These are phyloP conservation scores for Perca flavescens DNA, from an alignment of 2,113 vertebrate genomes.

Conservation along the genomic window DNA sequence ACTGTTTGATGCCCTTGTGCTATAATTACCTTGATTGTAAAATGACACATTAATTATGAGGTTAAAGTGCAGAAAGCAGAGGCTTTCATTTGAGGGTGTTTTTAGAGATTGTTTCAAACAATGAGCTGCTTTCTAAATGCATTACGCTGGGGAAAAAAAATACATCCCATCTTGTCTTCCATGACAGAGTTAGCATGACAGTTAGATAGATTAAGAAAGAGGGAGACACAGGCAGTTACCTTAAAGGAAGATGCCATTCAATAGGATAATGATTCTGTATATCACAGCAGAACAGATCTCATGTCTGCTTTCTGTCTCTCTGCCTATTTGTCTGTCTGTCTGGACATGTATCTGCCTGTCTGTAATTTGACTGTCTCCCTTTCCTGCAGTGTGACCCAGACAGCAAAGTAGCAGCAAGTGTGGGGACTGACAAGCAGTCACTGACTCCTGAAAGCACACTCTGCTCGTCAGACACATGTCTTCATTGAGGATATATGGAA, in stretches of 20 bases:
- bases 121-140: constrained; percentile 46
- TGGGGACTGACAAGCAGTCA: constrained; percentile 35
- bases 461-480: constrained; percentile 36
- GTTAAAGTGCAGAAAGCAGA: constrained; percentile 58
- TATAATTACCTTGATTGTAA: constrained; percentile 60
- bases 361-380: constrained; percentile 31
- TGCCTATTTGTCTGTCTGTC: constrained; percentile 22
- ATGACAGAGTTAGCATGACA: constrained; percentile 48
- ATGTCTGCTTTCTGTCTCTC: constrained; percentile 7
- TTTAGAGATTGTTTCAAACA: constrained; percentile 53
- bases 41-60: constrained; percentile 66
- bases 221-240: constrained; percentile 53
- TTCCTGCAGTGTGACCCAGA: constrained; percentile 37
- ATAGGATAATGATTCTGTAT: constrained; percentile 58
- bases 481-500: constrained; percentile 25
- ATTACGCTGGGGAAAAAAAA: constrained; percentile 19
- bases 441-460: constrained; percentile 33
- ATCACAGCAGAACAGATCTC: constrained; percentile 30
- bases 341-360: constrained; percentile 7
- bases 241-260: constrained; percentile 63
- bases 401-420: constrained; percentile 56
- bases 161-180: constrained; percentile 32
- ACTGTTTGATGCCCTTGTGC: constrained; percentile 53
- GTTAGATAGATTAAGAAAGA: constrained; percentile 26
- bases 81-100: constrained; percentile 62